These are phyloP conservation scores for Patella pellucida DNA, from an alignment of 2,888 invertebrate species.

Conservation along the genomic window DNA sequence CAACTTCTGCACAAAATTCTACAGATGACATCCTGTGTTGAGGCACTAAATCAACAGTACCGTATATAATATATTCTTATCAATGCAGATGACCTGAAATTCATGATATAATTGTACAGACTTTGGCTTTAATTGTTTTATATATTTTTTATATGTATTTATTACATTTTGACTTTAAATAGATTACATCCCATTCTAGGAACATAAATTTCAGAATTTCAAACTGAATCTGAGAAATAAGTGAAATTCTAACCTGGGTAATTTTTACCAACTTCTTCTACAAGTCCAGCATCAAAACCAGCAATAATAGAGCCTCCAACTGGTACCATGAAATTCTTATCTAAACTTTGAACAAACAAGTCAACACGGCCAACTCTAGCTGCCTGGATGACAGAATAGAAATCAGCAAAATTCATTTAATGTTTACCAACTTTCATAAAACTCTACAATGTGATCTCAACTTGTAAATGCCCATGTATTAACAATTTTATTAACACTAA, in stretches of 20 bases:
- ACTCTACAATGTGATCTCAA: no score
- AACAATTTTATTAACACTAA: not conserved
- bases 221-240: no score
- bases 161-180: no score
- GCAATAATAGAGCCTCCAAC: constrained; percentile 84
- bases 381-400: constrained; percentile 55
- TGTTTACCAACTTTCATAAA: not conserved
- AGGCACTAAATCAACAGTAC: no score
- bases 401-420: not conserved
- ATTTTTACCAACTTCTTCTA: constrained; percentile 79
- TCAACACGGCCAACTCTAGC: constrained; percentile 79
- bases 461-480: not conserved
- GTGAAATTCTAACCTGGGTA: constrained; percentile 77
- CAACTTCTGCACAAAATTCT: not conserved
- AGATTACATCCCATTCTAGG: no score
- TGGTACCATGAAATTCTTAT: constrained; percentile 87
- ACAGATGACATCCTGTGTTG: not conserved
- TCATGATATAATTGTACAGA: no score
- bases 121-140: no score
- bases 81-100: no score
- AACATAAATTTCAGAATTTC: no score
- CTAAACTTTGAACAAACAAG: constrained; percentile 85
- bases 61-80: no score
- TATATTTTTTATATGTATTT: no score
- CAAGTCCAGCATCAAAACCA: constrained; percentile 77